A percentile compares a stretch with the other conserved stretches of the same genome.
These are phyloP conservation scores for Coelopa frigida DNA, from an alignment of 1,140 invertebrate species.

Conservation along the genomic window DNA sequence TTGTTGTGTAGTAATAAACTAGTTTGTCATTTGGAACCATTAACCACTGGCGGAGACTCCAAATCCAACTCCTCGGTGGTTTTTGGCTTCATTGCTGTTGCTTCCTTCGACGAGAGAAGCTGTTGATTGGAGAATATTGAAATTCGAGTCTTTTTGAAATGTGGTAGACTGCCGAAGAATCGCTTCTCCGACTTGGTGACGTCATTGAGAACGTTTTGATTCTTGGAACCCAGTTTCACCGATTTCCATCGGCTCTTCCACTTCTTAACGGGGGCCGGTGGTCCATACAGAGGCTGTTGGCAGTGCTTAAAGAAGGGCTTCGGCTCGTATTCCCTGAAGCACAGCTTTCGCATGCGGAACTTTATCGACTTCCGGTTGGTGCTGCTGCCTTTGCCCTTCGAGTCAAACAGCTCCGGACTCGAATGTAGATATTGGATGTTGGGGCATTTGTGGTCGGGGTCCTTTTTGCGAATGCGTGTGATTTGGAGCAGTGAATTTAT, in stretches of 20 bases:
- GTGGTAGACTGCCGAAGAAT: conserved; percentile 12
- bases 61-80: too few species aligned
- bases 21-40: too few species aligned
- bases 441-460: conserved; percentile 5
- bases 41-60: too few species aligned
- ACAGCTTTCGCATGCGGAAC: conserved; percentile 11
- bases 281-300: background rate
- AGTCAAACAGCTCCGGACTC: too few species aligned
- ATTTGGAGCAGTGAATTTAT: conserved; percentile 12
- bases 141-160: conserved; percentile 7
- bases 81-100: too few species aligned
- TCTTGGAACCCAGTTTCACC: conserved; percentile 9
- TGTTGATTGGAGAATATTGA: conserved; percentile 8
- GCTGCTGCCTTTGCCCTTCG: too few species aligned
- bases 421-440: too few species aligned
- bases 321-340: conserved; percentile 7
- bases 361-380: conserved; percentile 14
- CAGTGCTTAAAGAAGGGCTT: background rate
- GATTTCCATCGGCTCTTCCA: conserved; percentile 7
- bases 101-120: too few species aligned
- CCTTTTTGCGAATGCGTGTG: conserved; percentile 3
- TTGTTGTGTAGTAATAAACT: too few species aligned
- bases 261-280: background rate
- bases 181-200: background rate
- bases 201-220: conserved; percentile 1